These are phyloP conservation scores for Forbesichthys papilliferus DNA, from an alignment of 2,113 vertebrate genomes.

Conservation along the genomic window DNA sequence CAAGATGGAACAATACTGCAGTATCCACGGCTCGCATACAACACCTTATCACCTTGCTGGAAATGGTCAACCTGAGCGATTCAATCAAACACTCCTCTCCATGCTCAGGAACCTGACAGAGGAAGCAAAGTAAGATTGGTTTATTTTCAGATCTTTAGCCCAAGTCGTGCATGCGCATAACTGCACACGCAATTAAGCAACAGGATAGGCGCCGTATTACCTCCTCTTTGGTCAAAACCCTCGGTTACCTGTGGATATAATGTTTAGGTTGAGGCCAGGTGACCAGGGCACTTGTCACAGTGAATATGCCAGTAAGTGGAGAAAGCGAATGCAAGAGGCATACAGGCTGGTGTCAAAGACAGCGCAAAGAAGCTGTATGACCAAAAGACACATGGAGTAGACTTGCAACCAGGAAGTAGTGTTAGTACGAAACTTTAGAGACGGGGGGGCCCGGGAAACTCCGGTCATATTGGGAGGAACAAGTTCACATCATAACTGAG, in stretches of 20 bases:
- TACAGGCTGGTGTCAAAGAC: neutral
- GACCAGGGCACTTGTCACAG: slow-evolving; percentile 8
- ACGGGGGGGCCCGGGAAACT: slow-evolving; percentile 22
- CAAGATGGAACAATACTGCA: slow-evolving; percentile 20
- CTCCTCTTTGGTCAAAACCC: slow-evolving; percentile 13
- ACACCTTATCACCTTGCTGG: slow-evolving; percentile 15
- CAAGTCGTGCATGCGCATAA: slow-evolving; percentile 15
- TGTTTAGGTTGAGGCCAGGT: slow-evolving; percentile 17
- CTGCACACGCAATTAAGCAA: slow-evolving; percentile 5
- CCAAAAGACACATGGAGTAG: neutral
- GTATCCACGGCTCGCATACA: slow-evolving; percentile 5
- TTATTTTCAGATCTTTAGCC: neutral
- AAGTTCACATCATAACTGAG: neutral
- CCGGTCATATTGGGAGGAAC: slow-evolving; percentile 32
- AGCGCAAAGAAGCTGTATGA: slow-evolving; percentile 6
- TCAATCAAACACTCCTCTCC: slow-evolving; percentile 38
- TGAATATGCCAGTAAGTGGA: slow-evolving; percentile 10
- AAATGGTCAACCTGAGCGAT: slow-evolving; percentile 25
- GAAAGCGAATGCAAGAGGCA: slow-evolving; percentile 6
- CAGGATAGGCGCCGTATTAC: slow-evolving; percentile 7
- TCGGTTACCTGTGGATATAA: neutral
- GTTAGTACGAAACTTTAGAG: slow-evolving; percentile 5
- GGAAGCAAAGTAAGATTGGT: slow-evolving; percentile 9
- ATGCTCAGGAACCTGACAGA: slow-evolving; percentile 15
- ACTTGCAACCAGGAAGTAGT: neutral